Conservation (phyloP, 2,113 vertebrate genomes). For the Phycodurus eques region DNA sequence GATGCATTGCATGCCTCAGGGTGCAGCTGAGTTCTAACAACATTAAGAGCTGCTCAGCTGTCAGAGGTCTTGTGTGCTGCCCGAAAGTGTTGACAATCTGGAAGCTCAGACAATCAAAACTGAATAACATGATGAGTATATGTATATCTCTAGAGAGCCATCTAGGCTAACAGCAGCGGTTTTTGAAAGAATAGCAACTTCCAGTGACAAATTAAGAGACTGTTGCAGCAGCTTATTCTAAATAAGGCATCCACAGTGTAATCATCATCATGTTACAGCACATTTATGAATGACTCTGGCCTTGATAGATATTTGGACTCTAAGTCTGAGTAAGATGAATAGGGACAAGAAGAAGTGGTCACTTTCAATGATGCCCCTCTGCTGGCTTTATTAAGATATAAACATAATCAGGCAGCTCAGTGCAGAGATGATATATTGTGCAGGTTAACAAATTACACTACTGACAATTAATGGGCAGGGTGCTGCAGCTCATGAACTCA, state of each 20-base stretch:
- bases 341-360: slow-evolving; percentile 6
- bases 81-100: not conserved
- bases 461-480: slow-evolving; percentile 25
- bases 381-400: slow-evolving; percentile 16
- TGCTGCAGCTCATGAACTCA: slow-evolving; percentile 2
- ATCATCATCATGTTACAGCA: not conserved
- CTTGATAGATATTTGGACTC: slow-evolving; percentile 20
- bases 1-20: not conserved
- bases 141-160: not conserved
- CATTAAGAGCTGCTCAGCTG: not conserved
- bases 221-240: not conserved
- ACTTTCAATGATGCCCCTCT: slow-evolving; percentile 12
- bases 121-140: not conserved
- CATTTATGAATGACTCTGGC: not conserved
- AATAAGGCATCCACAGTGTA: not conserved
- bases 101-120: not conserved
- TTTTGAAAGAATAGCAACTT: not conserved
- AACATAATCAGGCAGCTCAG: slow-evolving; percentile 30
- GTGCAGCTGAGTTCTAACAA: not conserved
- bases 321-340: slow-evolving; percentile 12
- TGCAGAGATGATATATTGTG: slow-evolving; percentile 27
- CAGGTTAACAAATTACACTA: slow-evolving; percentile 31
- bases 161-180: not conserved
- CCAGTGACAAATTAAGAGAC: not conserved
- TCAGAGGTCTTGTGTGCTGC: not conserved